These are phyloP conservation scores for Leucosticte australis DNA, from an alignment of 2,113 vertebrate species.

Conservation along the genomic window DNA sequence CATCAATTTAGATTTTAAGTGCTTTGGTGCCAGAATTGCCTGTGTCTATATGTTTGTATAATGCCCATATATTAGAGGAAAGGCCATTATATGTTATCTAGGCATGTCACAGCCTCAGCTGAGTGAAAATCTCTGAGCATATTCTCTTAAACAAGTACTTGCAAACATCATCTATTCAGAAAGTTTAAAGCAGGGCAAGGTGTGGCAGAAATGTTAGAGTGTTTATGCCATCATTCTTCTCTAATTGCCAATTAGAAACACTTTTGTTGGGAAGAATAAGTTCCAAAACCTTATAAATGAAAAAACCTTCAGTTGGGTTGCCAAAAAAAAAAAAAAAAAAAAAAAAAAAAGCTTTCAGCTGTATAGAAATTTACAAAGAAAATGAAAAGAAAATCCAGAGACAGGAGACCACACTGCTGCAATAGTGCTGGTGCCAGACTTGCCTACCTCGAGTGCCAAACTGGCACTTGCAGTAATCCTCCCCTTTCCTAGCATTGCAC, in stretches of 20 bases:
- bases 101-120: not conserved
- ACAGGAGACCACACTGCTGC: slow-evolving; percentile 37
- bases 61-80: not conserved
- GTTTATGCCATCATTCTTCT: not conserved
- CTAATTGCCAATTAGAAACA: not conserved
- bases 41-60: not conserved
- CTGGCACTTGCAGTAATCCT: slow-evolving; percentile 67
- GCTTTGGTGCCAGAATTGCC: not conserved
- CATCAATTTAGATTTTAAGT: not conserved
- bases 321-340: not conserved
- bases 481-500: slow-evolving; percentile 66
- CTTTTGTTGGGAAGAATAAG: not conserved
- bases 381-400: slow-evolving; percentile 45
- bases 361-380: slow-evolving; percentile 37
- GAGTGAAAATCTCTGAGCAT: not conserved
- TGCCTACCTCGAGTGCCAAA: slow-evolving; percentile 59
- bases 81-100: not conserved
- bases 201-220: not conserved
- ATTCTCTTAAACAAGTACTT: not conserved
- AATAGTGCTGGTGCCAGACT: slow-evolving; percentile 60
- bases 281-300: not conserved
- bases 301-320: not conserved
- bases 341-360: not conserved
- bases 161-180: not conserved
- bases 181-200: not conserved